Evolutionary conservation across 2,113 vertebrate species (phyloP).

Genomic region (Opisthocomus hoazin): DNA sequence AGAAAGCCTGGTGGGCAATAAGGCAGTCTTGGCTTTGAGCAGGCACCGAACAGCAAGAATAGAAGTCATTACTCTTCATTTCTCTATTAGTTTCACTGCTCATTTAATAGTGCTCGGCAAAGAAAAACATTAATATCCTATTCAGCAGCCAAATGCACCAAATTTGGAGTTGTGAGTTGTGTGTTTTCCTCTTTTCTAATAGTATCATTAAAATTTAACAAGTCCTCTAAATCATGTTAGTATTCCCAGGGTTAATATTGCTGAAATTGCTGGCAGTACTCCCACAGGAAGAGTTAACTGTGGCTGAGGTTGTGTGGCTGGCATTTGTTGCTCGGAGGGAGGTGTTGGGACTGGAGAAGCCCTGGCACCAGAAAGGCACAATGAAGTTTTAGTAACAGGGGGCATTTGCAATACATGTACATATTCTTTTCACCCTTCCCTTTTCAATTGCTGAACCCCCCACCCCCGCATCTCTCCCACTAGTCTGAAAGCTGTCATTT

Average conservation of each 20-base stretch:
- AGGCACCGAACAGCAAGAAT: not conserved
- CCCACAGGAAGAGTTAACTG: slow-evolving; percentile 50
- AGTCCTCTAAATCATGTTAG: slow-evolving; percentile 54
- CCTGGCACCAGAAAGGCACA: not conserved
- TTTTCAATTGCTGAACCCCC: not conserved
- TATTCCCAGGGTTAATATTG: slow-evolving; percentile 55
- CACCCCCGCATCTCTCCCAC: not conserved
- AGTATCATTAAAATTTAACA: slow-evolving; percentile 64
- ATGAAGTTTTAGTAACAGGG: not conserved
- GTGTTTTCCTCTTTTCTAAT: slow-evolving; percentile 56
- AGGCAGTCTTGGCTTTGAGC: not conserved
- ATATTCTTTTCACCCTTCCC: not conserved
- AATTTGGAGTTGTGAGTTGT: not conserved
- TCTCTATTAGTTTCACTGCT: not conserved
- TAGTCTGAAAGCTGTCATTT: slow-evolving; percentile 20
- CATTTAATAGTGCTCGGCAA: not conserved
- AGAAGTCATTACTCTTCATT: not conserved
- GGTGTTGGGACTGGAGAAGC: not conserved
- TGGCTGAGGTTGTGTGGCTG: not conserved
- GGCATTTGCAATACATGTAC: not conserved
- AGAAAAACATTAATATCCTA: not conserved
- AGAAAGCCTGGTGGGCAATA: not conserved
- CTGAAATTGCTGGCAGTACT: slow-evolving; percentile 36
- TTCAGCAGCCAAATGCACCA: not conserved
- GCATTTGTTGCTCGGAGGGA: not conserved